A percentile compares a stretch with the other conserved stretches of the same genome.
phyloP scores from a whole-genome alignment of 2,797 vertebrate genomes.

The Pseudochirops corinnae region DNA sequence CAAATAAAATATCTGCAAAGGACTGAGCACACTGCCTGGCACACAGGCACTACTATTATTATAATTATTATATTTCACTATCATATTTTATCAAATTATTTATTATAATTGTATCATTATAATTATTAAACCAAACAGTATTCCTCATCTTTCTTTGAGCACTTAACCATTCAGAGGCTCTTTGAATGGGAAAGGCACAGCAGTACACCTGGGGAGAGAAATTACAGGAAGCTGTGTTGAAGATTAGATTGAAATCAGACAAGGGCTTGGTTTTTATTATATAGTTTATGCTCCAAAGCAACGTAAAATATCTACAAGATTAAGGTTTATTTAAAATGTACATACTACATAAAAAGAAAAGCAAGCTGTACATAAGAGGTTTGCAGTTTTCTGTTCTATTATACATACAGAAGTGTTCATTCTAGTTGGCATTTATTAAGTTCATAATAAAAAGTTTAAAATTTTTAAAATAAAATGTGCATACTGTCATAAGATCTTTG shows the following conservation, averaged over 20 bases:
- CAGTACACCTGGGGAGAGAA: neutral
- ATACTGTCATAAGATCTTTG: constrained; percentile 5
- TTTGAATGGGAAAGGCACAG: neutral
- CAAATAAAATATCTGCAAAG: neutral
- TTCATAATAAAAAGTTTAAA: neutral
- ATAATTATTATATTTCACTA: neutral
- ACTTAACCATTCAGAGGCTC: neutral
- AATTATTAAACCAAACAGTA: neutral
- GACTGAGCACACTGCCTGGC: neutral
- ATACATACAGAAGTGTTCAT: neutral
- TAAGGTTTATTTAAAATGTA: neutral
- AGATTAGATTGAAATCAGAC: neutral
- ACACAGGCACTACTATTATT: neutral
- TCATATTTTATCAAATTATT: too few relatives aligned
- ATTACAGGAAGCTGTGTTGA: neutral
- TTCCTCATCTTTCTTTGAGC: neutral
- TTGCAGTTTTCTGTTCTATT: neutral
- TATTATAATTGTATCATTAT: neutral
- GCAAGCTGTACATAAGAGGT: neutral
- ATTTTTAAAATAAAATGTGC: neutral
- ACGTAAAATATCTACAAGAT: neutral
- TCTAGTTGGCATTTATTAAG: neutral
- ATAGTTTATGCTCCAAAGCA: neutral
- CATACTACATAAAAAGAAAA: neutral
- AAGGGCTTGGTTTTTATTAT: neutral